Evolutionary conservation across 1,140 invertebrate genomes (phyloP), one percentile per base, ranked within the genome.

Genomic region (Drosophila pandora): DNA sequence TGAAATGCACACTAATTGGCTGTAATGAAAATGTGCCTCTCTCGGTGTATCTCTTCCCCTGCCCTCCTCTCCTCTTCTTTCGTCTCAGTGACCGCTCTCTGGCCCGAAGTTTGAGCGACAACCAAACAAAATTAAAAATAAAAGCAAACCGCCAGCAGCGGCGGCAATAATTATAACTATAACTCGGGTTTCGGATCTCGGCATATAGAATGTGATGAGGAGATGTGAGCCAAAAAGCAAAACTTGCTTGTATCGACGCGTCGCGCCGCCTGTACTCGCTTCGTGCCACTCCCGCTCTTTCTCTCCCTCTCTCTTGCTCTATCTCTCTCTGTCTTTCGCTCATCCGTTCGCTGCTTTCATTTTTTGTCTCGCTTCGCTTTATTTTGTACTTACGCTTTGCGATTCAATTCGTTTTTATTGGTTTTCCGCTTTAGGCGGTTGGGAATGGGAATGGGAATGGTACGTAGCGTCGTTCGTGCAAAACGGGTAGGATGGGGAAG

Each of bases 1-100:
- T 90, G 88, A 90, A 90, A 90, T 90, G 88, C 83, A 90, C 77
- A 89, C 88, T 90, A 90, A 90, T 90, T 90, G 88, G 67, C 79
- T 79, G 72, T 90, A 90, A 90, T 83, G 88, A 85, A 90, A 90
- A 90, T 90, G 64, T 84, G 59, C 67, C 53, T 78, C 62, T 68
- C 58, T 75, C 41, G 41, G n/a, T 21, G 57, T 21, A n/a, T 30
- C 28, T 67, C 52, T 41, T 17, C 17, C 1, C 17, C 58, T 50
- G 57, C 30, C 30, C 59, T 53, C 21, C 48, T 37, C 13, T n/a
- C 12, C 41, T 13, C 41, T 43, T 13, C 41, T 13, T 5, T 43
- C 63, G 39, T 22, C 47, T 25, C 52, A 13, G 41, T 5, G 4
- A 13, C 6, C 59, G 62, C 45, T 54, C 53, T 56, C 60, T 57